Conservation (phyloP, 2,797 vertebrate genomes). For the Chaetophractus vellerosus region DNA sequence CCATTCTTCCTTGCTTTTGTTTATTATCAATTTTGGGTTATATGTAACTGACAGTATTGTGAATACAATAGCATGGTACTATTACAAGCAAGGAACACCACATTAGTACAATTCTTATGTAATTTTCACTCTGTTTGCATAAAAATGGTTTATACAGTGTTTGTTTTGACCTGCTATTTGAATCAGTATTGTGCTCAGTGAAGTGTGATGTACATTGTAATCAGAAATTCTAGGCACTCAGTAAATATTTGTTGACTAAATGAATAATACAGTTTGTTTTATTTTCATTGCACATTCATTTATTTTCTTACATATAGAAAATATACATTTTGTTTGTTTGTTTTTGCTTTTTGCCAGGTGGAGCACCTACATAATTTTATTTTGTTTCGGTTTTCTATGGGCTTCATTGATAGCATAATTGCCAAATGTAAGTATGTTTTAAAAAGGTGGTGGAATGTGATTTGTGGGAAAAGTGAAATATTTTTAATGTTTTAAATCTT, state of each 20-base stretch:
- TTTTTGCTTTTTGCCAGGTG: conserved; percentile 91
- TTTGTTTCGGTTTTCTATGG: conserved; percentile 99
- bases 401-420: conserved; percentile 97
- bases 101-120: conserved; percentile 2
- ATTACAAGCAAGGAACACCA: background rate
- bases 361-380: conserved; percentile 98
- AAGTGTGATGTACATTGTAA: background rate
- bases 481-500: background rate
- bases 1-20: background rate
- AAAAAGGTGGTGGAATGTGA: background rate
- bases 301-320: background rate
- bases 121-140: conserved; percentile 38
- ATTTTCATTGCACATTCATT: background rate
- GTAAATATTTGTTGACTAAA: conserved; percentile 22
- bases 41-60: background rate
- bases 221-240: background rate
- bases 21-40: background rate
- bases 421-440: conserved; percentile 96
- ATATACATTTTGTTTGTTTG: conserved; percentile 25
- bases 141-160: background rate
- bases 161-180: background rate
- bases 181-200: background rate
- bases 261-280: background rate
- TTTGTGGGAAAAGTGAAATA: conserved; percentile 11
- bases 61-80: background rate